Percentiles rank a stretch among this genome's conserved stretches.
Conservation (phyloP, 1,140 invertebrate species). For the Caenorhabditis latens region DNA sequence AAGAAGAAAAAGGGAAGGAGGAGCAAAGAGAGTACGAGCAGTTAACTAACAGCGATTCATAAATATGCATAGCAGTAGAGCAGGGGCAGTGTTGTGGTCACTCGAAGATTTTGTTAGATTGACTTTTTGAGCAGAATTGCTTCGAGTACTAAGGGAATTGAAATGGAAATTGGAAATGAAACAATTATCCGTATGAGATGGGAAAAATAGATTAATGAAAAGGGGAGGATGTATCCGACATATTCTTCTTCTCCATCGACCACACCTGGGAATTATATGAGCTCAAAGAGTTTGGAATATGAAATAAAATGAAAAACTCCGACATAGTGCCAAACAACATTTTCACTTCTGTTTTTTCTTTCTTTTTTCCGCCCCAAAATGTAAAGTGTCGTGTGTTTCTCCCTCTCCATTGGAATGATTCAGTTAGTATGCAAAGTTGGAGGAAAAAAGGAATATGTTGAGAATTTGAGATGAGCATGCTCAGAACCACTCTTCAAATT, state of each 20-base stretch:
- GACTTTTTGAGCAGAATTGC: constrained; percentile 38
- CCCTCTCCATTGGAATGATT: constrained; percentile 3
- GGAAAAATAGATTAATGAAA: neutral
- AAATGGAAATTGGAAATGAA: constrained; percentile 39
- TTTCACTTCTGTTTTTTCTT: neutral
- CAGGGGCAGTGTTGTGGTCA: constrained; percentile 49
- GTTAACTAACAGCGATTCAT: constrained; percentile 55
- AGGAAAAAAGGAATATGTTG: constrained; percentile 8
- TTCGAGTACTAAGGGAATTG: neutral
- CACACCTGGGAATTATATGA: neutral
- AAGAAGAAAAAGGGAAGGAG: neutral
- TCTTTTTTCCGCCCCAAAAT: constrained; percentile 11
- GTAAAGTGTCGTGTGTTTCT: neutral
- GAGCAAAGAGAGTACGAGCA: constrained; percentile 39
- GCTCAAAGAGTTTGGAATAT: neutral
- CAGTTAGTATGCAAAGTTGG: constrained; percentile 31
- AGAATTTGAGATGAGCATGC: neutral
- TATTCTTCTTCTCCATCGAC: neutral
- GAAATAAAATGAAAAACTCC: neutral
- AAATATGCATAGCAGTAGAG: constrained; percentile 47
- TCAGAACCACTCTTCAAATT: neutral
- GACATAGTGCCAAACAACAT: neutral
- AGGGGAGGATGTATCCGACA: neutral
- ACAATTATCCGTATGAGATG: neutral
- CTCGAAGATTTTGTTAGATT: constrained; percentile 52